A percentile compares a stretch with the other conserved stretches of the same genome.
phyloP scores from a whole-genome alignment of 2,113 vertebrate species.

The Glaucomys volans region DNA sequence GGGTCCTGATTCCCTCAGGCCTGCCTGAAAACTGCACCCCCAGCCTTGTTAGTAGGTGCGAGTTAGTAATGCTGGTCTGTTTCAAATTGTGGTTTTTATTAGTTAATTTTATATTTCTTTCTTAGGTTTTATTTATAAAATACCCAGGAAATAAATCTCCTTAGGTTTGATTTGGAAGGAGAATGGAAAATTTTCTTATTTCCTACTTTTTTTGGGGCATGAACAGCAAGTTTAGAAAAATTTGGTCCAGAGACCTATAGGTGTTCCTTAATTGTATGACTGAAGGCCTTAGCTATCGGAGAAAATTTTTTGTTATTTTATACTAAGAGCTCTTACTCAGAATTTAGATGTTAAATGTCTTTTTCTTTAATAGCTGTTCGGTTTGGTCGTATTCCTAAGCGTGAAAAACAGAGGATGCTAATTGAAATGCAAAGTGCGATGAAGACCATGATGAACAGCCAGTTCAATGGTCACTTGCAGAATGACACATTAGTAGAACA shows the following conservation, averaged over 20 bases:
- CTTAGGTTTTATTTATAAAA: slow-evolving; percentile 58
- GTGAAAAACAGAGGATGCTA: slow-evolving; percentile 98
- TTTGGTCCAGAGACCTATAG: not conserved
- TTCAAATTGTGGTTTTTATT: slow-evolving; percentile 55
- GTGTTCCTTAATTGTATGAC: not conserved
- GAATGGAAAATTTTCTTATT: not conserved
- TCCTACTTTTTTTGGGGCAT: not conserved
- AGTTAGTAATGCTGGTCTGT: not conserved
- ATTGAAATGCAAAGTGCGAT: slow-evolving; percentile 99
- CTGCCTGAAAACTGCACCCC: not conserved
- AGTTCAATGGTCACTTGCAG: slow-evolving; percentile 87
- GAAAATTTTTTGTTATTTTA: slow-evolving; percentile 16
- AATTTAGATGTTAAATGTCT: slow-evolving; percentile 43
- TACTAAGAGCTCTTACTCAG: slow-evolving; percentile 37
- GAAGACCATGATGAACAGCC: slow-evolving; percentile 97
- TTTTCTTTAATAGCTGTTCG: slow-evolving; percentile 91
- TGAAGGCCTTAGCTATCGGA: not conserved
- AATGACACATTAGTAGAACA: slow-evolving; percentile 85
- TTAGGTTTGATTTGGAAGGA: slow-evolving; percentile 28
- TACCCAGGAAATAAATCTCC: not conserved
- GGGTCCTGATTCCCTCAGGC: not conserved
- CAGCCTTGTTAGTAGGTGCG: not conserved
- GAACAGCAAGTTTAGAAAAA: slow-evolving; percentile 13
- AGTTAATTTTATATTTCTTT: slow-evolving; percentile 80
- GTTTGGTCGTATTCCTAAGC: slow-evolving; percentile 98